Percentiles rank a stretch among this genome's conserved stretches.
Evolutionary conservation across 1,140 invertebrate genomes (phyloP).

Genomic region (Temnothorax curvispinosus): DNA sequence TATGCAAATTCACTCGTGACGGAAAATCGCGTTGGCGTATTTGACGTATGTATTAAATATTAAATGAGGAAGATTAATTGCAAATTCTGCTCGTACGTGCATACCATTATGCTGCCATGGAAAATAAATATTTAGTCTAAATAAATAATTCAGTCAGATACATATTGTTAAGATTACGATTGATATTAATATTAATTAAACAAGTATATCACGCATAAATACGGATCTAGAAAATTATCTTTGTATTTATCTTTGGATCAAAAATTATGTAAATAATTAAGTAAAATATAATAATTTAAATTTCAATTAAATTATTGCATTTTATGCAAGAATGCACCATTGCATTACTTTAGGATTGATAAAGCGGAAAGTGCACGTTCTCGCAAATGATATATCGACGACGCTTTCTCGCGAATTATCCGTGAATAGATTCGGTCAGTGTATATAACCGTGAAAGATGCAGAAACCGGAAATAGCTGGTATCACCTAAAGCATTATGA

Average conservation of each 20-base stretch:
- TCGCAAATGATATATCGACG: neutral
- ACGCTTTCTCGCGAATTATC: constrained; percentile 27
- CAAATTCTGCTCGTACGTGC: neutral
- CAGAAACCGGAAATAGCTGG: constrained; percentile 42
- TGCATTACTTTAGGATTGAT: neutral
- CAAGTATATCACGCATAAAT: neutral
- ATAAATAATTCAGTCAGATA: neutral
- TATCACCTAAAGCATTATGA: neutral
- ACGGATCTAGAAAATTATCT: neutral
- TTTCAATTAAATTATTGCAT: neutral
- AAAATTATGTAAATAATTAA: neutral
- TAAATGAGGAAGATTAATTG: neutral
- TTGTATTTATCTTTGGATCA: neutral
- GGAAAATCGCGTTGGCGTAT: neutral
- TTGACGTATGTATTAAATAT: neutral
- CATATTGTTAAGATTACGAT: neutral
- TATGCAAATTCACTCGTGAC: neutral
- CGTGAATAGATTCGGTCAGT: constrained; percentile 3
- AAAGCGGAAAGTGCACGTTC: neutral
- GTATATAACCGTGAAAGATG: neutral
- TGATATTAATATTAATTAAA: neutral
- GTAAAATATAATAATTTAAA: neutral
- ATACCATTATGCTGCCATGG: no score
- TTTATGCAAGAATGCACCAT: neutral
- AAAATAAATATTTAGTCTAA: neutral